phyloP scores from a whole-genome alignment of 2,113 vertebrate species.

The Stegastes partitus region DNA sequence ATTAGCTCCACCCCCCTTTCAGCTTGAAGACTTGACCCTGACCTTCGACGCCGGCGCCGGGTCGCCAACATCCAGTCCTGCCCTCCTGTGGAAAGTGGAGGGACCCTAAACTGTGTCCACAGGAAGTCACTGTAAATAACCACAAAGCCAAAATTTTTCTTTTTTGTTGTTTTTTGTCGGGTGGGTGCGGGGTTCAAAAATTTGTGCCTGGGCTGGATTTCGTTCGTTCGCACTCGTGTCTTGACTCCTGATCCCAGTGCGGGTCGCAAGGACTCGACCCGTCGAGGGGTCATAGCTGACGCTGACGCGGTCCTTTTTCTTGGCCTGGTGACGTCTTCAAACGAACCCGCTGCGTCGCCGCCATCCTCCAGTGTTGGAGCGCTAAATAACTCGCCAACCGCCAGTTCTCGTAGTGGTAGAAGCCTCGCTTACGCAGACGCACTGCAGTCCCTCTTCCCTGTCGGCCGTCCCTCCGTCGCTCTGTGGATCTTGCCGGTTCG shows the following conservation, averaged over 20 bases:
- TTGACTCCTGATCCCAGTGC: constrained; percentile 36
- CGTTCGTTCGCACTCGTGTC: constrained; percentile 53
- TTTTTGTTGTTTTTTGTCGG: not conserved
- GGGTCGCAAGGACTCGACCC: constrained; percentile 20
- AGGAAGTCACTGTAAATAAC: constrained; percentile 68
- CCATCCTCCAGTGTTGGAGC: not conserved
- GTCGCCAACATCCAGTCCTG: constrained; percentile 58
- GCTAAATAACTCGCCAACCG: constrained; percentile 32
- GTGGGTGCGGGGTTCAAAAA: constrained; percentile 31
- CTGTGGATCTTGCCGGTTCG: not conserved
- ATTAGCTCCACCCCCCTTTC: constrained; percentile 58
- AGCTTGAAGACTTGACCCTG: constrained; percentile 75
- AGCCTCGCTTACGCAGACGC: constrained; percentile 44
- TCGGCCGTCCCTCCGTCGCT: not conserved
- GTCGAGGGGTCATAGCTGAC: constrained; percentile 6
- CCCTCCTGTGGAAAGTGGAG: constrained; percentile 15
- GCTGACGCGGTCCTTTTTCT: not conserved
- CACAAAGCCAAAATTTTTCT: constrained; percentile 65
- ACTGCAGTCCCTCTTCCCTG: not conserved
- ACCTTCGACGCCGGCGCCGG: constrained; percentile 58
- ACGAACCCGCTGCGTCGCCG: not conserved
- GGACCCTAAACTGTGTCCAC: constrained; percentile 37
- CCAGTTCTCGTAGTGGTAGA: constrained; percentile 50
- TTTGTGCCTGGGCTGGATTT: constrained; percentile 67
- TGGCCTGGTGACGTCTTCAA: not conserved